A percentile compares a stretch with the other conserved stretches of the same genome.
Conservation (phyloP, 2,113 vertebrate species). For the Embiotoca jacksoni region DNA sequence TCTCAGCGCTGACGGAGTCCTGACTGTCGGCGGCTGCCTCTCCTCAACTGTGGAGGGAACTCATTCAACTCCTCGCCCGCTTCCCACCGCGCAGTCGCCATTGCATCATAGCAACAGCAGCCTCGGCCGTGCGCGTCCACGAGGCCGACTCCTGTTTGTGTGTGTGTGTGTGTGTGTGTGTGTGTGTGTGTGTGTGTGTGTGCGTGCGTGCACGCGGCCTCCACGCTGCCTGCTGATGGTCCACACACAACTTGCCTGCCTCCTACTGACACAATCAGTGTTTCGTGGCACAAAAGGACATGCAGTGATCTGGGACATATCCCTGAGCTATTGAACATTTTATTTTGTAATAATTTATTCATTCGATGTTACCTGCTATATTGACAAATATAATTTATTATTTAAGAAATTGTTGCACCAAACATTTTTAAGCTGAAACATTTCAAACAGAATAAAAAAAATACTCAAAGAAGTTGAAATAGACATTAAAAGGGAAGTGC, state of each 20-base stretch:
- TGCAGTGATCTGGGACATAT: too few species aligned
- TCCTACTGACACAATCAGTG: slow-evolving; percentile 55
- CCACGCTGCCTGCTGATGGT: slow-evolving; percentile 12
- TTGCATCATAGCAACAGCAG: slow-evolving; percentile 83
- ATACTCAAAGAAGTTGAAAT: too few species aligned
- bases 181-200: too few species aligned
- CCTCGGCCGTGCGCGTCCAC: slow-evolving; percentile 68
- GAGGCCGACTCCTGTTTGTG: slow-evolving; percentile 3
- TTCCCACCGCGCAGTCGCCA: slow-evolving; percentile 79
- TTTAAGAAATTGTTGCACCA: too few species aligned
- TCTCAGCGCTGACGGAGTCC: slow-evolving; percentile 31
- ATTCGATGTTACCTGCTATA: too few species aligned
- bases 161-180: not conserved
- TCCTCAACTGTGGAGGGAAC: slow-evolving; percentile 68
- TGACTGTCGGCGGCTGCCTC: slow-evolving; percentile 46
- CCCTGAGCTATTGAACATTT: too few species aligned
- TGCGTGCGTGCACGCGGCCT: not conserved
- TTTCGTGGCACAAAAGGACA: not conserved
- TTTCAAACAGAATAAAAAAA: too few species aligned
- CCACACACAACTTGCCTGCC: slow-evolving; percentile 43
- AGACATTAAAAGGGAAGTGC: too few species aligned
- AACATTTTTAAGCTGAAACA: too few species aligned
- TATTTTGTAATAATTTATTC: too few species aligned
- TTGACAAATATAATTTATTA: too few species aligned
- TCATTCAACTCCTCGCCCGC: slow-evolving; percentile 79